These are phyloP conservation scores for Enteromius treurensis DNA, from an alignment of 2,797 vertebrate genomes.

Conservation along the genomic window DNA sequence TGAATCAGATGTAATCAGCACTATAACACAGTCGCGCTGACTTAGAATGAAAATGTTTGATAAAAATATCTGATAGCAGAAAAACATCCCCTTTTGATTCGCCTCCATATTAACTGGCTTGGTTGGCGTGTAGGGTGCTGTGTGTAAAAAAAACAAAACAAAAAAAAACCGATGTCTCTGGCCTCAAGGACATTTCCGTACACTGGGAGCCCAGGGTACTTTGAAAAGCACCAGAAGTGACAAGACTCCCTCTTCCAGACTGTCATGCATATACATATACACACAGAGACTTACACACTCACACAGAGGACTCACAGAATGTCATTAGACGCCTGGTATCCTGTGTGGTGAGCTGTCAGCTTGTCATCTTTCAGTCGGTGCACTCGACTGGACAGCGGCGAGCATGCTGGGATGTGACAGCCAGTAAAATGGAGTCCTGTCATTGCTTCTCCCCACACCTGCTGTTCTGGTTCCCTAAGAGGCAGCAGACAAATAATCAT, in stretches of 20 bases:
- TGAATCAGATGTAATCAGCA: constrained; percentile 42
- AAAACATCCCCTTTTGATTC: neutral
- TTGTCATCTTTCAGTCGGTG: constrained; percentile 64
- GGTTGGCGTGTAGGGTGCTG: constrained; percentile 25
- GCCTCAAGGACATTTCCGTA: constrained; percentile 47
- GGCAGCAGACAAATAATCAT: constrained; percentile 56
- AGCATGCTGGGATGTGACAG: constrained; percentile 64
- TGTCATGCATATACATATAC: constrained; percentile 52
- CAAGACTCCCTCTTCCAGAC: constrained; percentile 54
- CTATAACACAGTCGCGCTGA: neutral
- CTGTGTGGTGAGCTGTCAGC: constrained; percentile 63
- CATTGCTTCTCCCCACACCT: constrained; percentile 63
- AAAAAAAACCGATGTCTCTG: constrained; percentile 18
- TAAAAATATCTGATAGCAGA: neutral
- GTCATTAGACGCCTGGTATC: constrained; percentile 59
- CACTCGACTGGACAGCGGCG: constrained; percentile 63
- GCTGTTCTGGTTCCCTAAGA: constrained; percentile 62
- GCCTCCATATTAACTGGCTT: constrained; percentile 25
- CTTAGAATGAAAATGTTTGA: constrained; percentile 21
- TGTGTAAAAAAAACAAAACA: neutral
- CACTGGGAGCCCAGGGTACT: constrained; percentile 44
- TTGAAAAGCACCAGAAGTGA: constrained; percentile 61
- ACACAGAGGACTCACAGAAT: constrained; percentile 48
- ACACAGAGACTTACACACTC: constrained; percentile 46
- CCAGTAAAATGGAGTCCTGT: constrained; percentile 63